These are phyloP conservation scores for Struthio camelus DNA, from an alignment of 2,113 vertebrate genomes.

Conservation along the genomic window DNA sequence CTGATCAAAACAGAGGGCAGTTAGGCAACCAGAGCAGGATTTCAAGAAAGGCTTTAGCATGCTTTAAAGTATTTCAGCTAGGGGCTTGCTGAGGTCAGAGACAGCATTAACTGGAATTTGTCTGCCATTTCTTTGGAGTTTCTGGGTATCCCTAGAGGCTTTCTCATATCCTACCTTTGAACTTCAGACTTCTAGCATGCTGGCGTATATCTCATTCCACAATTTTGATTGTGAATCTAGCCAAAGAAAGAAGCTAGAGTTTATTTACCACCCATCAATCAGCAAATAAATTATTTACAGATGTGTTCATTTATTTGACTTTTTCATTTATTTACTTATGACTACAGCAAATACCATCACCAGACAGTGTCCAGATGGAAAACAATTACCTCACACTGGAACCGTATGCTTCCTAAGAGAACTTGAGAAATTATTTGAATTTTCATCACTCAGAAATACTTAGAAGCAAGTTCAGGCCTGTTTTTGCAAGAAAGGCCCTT, in stretches of 20 bases:
- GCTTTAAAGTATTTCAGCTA: slow-evolving; percentile 46
- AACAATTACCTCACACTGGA: slow-evolving; percentile 51
- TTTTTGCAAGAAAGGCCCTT: neutral
- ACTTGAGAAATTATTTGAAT: slow-evolving; percentile 29
- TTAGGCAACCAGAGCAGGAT: slow-evolving; percentile 45
- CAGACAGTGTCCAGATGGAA: slow-evolving; percentile 66
- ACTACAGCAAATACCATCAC: slow-evolving; percentile 54
- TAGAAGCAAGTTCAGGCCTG: neutral
- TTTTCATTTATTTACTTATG: slow-evolving; percentile 67
- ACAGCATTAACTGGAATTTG: slow-evolving; percentile 66
- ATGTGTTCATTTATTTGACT: slow-evolving; percentile 60
- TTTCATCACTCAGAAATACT: neutral
- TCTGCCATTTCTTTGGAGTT: slow-evolving; percentile 57
- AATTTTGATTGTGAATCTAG: slow-evolving; percentile 23
- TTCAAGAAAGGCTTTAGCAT: slow-evolving; percentile 48
- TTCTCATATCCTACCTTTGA: slow-evolving; percentile 54
- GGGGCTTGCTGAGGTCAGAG: slow-evolving; percentile 50
- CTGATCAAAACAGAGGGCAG: slow-evolving; percentile 64
- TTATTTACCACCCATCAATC: slow-evolving; percentile 63
- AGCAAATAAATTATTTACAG: slow-evolving; percentile 68
- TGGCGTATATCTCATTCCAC: neutral
- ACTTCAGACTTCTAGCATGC: slow-evolving; percentile 42
- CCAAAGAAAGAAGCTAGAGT: slow-evolving; percentile 38
- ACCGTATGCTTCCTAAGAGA: slow-evolving; percentile 29
- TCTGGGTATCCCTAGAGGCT: slow-evolving; percentile 32